phyloP scores from a whole-genome alignment of 1,140 invertebrate genomes.

The Drosophila simulans region DNA sequence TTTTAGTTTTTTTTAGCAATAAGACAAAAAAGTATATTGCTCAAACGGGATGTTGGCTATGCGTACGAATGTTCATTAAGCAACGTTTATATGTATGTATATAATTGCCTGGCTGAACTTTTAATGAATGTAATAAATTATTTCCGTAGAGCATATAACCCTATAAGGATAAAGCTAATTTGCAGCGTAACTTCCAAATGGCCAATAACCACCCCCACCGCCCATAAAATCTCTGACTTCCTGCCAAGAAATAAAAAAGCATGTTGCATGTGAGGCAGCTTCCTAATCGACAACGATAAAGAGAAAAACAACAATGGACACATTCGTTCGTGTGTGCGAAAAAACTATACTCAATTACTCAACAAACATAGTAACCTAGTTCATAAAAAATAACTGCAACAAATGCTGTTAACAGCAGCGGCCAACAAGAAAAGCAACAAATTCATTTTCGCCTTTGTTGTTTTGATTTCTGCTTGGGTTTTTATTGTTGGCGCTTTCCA shows the following conservation, averaged over 20 bases:
- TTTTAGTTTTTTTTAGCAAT: too few relatives aligned
- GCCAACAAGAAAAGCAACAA: conserved; percentile 79
- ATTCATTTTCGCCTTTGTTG: conserved; percentile 80
- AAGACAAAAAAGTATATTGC: neutral
- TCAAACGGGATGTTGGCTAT: conserved; percentile 1
- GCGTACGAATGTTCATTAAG: neutral
- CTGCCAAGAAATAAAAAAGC: conserved; percentile 34
- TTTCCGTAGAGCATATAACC: conserved; percentile 17
- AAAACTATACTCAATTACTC: conserved; percentile 83
- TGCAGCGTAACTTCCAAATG: conserved; percentile 18
- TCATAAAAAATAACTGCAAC: conserved; percentile 69
- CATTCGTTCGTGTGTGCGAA: conserved; percentile 68
- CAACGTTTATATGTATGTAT: conserved; percentile 8
- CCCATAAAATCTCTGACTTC: conserved; percentile 17
- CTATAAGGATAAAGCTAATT: conserved; percentile 17
- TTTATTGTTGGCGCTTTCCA: conserved; percentile 57
- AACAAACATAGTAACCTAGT: conserved; percentile 83
- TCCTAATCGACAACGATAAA: conserved; percentile 58
- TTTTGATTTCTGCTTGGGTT: conserved; percentile 37
- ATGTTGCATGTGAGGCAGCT: conserved; percentile 75
- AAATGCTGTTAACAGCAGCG: conserved; percentile 75
- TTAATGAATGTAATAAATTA: neutral
- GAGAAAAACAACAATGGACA: conserved; percentile 51
- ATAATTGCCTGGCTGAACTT: conserved; percentile 2
- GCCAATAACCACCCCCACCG: neutral